Conservation (phyloP, 2,797 vertebrate species). For the Sparidentex hasta region DNA sequence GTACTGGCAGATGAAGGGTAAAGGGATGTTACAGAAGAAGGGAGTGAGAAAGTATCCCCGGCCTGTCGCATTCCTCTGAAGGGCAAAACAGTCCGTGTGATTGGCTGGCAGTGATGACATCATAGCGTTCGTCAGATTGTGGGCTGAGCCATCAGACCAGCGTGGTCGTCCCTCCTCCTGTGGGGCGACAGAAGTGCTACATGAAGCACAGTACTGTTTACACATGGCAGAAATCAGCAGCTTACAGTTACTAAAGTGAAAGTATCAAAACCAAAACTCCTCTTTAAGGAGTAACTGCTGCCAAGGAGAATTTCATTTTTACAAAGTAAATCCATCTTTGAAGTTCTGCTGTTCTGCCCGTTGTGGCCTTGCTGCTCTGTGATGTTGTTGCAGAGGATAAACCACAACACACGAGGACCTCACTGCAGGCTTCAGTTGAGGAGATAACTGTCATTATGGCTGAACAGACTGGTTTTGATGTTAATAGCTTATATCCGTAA, state of each 20-base stretch:
- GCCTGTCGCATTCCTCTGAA: conserved; percentile 89
- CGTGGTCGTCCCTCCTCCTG: conserved; percentile 87
- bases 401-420: neutral
- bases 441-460: neutral
- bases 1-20: conserved; percentile 93
- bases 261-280: conserved; percentile 49
- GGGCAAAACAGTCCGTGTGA: conserved; percentile 90
- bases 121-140: conserved; percentile 77
- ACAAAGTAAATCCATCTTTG: conserved; percentile 19
- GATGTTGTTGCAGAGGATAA: neutral
- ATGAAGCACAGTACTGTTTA: neutral
- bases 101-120: conserved; percentile 83
- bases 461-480: neutral
- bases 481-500: neutral
- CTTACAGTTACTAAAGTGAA: conserved; percentile 26
- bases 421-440: neutral
- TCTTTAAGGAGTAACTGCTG: conserved; percentile 44
- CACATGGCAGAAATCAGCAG: neutral
- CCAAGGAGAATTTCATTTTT: conserved; percentile 14
- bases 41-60: conserved; percentile 88
- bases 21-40: conserved; percentile 89
- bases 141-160: conserved; percentile 89
- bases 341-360: too few relatives aligned
- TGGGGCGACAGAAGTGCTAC: conserved; percentile 31
- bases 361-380: neutral